phyloP scores from a whole-genome alignment of 2,113 vertebrate genomes.

The Eulemur macaco region DNA sequence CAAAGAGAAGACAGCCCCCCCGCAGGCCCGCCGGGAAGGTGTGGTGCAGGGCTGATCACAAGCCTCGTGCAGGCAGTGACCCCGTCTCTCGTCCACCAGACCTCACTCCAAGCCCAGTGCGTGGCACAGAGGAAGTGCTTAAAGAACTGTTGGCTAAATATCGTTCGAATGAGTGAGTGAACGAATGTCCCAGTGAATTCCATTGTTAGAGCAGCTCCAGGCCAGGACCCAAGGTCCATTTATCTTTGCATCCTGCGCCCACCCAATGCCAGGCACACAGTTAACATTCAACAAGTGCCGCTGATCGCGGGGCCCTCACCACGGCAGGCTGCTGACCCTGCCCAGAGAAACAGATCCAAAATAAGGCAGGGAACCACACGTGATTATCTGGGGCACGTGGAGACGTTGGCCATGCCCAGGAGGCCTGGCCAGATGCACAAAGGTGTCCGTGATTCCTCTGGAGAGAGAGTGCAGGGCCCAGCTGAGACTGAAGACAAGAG shows the following conservation, averaged over 20 bases:
- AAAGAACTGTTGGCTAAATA: not conserved
- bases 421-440: not conserved
- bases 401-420: not conserved
- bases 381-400: not conserved
- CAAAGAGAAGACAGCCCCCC: not conserved
- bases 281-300: not conserved
- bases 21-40: not conserved
- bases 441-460: not conserved
- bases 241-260: not conserved
- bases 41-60: not conserved
- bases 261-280: no score
- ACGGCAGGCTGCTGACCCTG: rapidly evolving
- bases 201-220: not conserved
- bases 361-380: not conserved
- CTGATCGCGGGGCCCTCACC: not conserved
- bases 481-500: not conserved
- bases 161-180: not conserved
- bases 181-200: not conserved
- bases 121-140: not conserved
- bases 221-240: not conserved
- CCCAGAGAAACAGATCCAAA: not conserved
- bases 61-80: not conserved
- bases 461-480: not conserved
- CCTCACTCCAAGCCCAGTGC: not conserved
- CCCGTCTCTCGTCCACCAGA: not conserved